These are phyloP conservation scores for Acheta domesticus DNA, from an alignment of 2,888 invertebrate species.

Conservation along the genomic window DNA sequence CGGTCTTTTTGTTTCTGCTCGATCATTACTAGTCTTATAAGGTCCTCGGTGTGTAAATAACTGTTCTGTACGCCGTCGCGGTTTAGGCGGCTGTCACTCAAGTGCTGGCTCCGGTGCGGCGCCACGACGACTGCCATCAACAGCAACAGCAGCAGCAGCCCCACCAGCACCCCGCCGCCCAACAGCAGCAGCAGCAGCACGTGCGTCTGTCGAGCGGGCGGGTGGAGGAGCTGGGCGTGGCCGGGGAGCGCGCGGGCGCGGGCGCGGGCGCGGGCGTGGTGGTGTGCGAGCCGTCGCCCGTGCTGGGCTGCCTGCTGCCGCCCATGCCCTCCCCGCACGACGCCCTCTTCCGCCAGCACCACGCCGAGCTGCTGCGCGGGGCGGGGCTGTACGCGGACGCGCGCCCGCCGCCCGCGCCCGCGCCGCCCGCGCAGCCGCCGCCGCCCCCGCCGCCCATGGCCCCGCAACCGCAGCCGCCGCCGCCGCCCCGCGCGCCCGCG, in stretches of 20 bases:
- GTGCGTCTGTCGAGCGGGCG: conserved; percentile 24
- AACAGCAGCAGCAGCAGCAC: neutral
- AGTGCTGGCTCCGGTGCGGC: conserved; percentile 18
- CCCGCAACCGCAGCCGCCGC: neutral
- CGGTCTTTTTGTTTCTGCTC: too few relatives aligned
- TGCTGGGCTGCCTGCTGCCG: conserved; percentile 25
- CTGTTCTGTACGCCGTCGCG: too few relatives aligned
- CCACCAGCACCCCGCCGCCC: neutral
- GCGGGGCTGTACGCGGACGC: conserved; percentile 32
- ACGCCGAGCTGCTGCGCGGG: conserved; percentile 29
- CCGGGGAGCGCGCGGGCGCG: conserved; percentile 30
- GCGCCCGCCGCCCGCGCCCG: neutral
- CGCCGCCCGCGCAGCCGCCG: too few relatives aligned
- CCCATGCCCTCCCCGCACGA: conserved; percentile 28
- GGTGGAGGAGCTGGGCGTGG: conserved; percentile 26
- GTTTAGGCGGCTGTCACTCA: too few relatives aligned
- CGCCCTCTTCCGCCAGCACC: conserved; percentile 32
- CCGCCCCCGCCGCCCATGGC: neutral
- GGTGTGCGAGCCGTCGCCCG: conserved; percentile 30
- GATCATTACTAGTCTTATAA: too few relatives aligned
- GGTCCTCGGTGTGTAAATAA: too few relatives aligned
- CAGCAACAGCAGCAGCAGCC: conserved; percentile 23
- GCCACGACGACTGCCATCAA: conserved; percentile 28
- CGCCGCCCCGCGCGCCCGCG: conserved; percentile 4
- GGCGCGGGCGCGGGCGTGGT: conserved; percentile 27